phyloP scores from a whole-genome alignment of 2,797 vertebrate genomes.

The Aulostomus chinensis region DNA sequence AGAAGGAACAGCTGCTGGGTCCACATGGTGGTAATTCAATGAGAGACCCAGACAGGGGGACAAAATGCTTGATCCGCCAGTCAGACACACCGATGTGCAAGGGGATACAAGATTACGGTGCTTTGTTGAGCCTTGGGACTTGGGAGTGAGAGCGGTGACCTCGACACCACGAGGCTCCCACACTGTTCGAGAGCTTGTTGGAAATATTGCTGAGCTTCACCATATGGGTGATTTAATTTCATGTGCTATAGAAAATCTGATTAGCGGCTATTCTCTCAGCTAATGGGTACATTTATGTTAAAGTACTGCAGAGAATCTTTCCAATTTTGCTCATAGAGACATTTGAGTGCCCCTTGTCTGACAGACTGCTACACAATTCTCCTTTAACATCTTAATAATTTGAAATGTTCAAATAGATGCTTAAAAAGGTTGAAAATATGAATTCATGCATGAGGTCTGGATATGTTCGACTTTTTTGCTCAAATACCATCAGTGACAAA shows the following conservation, averaged over 20 bases:
- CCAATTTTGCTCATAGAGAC: slow-evolving; percentile 25
- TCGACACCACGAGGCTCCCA: slow-evolving; percentile 37
- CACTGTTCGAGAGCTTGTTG: slow-evolving; percentile 30
- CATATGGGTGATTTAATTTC: slow-evolving; percentile 77
- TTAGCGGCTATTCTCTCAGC: slow-evolving; percentile 54
- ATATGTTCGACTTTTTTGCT: too few relatives aligned
- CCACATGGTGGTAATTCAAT: slow-evolving; percentile 92
- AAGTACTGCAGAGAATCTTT: slow-evolving; percentile 39
- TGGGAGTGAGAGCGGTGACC: slow-evolving; percentile 45
- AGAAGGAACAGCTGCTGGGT: slow-evolving; percentile 90
- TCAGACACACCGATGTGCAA: slow-evolving; percentile 75
- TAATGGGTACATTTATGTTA: slow-evolving; percentile 61
- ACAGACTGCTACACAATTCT: too few relatives aligned
- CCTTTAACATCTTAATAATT: too few relatives aligned
- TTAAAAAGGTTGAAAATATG: too few relatives aligned
- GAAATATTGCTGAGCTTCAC: slow-evolving; percentile 65
- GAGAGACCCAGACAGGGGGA: slow-evolving; percentile 76
- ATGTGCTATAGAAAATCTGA: slow-evolving; percentile 54
- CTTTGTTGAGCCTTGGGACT: slow-evolving; percentile 63
- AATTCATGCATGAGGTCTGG: too few relatives aligned
- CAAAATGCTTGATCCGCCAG: slow-evolving; percentile 81
- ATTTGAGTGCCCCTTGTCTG: too few relatives aligned
- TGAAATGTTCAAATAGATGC: too few relatives aligned
- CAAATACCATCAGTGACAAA: too few relatives aligned
- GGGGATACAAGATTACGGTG: slow-evolving; percentile 77